Evolutionary conservation across 1,140 invertebrate species (phyloP).

Genomic region (Ceratina calcarata): DNA sequence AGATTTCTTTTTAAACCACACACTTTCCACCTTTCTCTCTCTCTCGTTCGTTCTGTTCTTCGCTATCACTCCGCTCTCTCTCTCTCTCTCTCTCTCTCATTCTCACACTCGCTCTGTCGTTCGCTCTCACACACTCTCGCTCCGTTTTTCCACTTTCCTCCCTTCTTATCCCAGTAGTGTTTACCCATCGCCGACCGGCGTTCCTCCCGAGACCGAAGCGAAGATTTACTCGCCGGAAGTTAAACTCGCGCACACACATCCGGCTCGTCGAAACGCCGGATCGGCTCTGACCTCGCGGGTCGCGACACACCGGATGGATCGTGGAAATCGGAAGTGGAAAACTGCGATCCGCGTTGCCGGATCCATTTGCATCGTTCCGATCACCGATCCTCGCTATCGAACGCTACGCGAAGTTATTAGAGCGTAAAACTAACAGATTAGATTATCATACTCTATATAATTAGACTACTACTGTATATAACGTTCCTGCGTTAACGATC

Average conservation of each 20-base stretch:
- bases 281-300: not conserved
- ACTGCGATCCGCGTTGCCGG: not conserved
- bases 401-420: too few relatives aligned
- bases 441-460: conserved; percentile 1
- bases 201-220: not conserved
- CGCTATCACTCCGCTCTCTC: not conserved
- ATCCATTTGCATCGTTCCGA: not conserved
- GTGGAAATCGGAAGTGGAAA: not conserved
- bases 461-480: not conserved
- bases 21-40: conserved; percentile 13
- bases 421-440: not conserved
- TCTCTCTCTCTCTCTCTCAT: conserved; percentile 1
- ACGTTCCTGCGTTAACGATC: not conserved
- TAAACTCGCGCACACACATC: too few relatives aligned
- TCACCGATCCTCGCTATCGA: not conserved
- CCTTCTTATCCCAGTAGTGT: not conserved
- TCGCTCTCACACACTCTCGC: not conserved
- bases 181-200: not conserved
- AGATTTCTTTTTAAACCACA: conserved; percentile 36
- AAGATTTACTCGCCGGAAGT: conserved; percentile 1
- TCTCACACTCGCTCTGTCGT: not conserved
- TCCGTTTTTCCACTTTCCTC: not conserved
- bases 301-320: conserved; percentile 11
- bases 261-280: not conserved
- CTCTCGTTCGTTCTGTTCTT: not conserved